Conservation (phyloP, 2,113 vertebrate species). For the Orientallactaga bullata region DNA sequence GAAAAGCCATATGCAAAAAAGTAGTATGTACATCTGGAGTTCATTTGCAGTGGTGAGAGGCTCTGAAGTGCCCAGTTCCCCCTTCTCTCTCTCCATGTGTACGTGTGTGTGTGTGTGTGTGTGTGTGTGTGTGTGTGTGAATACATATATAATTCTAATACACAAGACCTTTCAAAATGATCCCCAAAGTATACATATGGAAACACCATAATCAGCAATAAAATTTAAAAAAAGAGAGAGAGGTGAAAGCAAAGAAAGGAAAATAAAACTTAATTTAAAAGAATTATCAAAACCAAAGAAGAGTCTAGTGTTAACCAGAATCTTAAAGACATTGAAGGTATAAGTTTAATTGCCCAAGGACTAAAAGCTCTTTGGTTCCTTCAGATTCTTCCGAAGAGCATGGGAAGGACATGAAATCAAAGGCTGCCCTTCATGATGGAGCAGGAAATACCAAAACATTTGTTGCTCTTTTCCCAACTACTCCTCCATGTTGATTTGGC, state of each 20-base stretch:
- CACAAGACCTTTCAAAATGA: neutral
- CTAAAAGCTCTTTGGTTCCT: neutral
- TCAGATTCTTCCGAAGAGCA: neutral
- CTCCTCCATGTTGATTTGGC: neutral
- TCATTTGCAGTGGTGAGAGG: too few species aligned
- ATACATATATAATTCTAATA: too few species aligned
- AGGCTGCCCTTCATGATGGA: neutral
- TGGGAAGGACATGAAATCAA: constrained; percentile 5
- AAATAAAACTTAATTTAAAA: neutral
- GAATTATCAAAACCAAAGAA: neutral
- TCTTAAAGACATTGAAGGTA: neutral
- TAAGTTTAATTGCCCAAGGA: neutral
- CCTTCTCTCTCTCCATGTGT: too few species aligned
- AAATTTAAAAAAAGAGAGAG: neutral
- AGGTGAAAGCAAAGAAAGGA: neutral
- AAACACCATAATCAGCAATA: neutral
- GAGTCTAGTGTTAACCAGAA: neutral
- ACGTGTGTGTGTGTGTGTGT: too few species aligned
- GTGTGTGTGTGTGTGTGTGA: too few species aligned
- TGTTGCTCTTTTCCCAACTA: constrained; percentile 17
- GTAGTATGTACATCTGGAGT: too few species aligned
- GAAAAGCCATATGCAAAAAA: too few species aligned
- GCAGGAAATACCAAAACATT: neutral
- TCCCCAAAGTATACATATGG: neutral
- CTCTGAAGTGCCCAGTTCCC: too few species aligned